These are phyloP conservation scores for Gorsachius magnificus DNA, from an alignment of 2,797 vertebrate species.

Conservation along the genomic window DNA sequence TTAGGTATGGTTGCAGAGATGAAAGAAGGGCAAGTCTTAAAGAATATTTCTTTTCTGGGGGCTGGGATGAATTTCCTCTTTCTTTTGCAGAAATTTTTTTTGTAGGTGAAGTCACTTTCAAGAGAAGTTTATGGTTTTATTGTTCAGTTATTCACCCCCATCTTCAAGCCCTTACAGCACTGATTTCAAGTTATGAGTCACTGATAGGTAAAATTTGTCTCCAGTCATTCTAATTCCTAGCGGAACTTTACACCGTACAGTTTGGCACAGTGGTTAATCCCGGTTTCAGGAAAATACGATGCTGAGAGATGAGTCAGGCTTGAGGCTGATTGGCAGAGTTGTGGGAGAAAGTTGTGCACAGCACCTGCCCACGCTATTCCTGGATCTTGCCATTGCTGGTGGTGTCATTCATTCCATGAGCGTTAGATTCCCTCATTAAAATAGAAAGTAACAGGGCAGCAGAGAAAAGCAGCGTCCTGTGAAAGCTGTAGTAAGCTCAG, in stretches of 20 bases:
- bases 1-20: background rate
- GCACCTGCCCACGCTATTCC: slow-evolving; percentile 43
- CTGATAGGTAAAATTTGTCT: background rate
- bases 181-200: background rate
- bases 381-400: background rate
- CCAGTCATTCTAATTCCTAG: background rate
- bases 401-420: background rate
- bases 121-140: background rate
- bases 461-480: background rate
- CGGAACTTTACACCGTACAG: background rate
- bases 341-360: background rate
- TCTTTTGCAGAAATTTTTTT: background rate
- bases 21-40: background rate
- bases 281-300: background rate
- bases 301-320: slow-evolving; percentile 21
- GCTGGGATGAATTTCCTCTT: background rate
- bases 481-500: background rate
- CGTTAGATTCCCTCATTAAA: background rate
- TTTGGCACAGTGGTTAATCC: background rate
- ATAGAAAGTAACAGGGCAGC: background rate
- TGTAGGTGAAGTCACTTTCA: background rate
- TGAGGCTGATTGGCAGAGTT: slow-evolving; percentile 22
- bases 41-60: background rate
- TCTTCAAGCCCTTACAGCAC: background rate
- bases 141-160: background rate